phyloP scores from a whole-genome alignment of 2,113 vertebrate genomes.

The Lycaon pictus region DNA sequence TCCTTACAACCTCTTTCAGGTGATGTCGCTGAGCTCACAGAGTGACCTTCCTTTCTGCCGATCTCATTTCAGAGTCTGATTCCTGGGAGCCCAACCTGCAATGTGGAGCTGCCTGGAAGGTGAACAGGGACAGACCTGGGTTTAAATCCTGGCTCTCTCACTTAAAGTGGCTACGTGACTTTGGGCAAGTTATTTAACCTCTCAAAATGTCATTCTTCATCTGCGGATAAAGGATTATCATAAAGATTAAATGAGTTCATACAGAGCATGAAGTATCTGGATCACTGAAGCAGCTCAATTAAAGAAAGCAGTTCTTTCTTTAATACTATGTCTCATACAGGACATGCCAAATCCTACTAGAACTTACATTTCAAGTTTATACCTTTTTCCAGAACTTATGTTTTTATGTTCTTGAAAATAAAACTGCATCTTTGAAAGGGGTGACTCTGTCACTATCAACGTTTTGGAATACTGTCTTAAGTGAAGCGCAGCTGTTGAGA shows the following conservation, averaged over 20 bases:
- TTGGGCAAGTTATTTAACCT: fast-evolving
- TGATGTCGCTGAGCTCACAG: not conserved
- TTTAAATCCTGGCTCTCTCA: not conserved
- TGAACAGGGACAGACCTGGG: fast-evolving
- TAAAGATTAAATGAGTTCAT: not conserved
- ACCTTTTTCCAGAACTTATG: not conserved
- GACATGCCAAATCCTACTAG: not conserved
- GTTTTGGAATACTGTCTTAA: not conserved
- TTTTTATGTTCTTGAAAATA: not conserved
- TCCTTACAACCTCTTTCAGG: not conserved
- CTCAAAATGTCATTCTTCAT: not conserved
- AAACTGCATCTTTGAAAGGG: not conserved
- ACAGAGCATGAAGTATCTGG: not conserved
- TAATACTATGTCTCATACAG: not conserved
- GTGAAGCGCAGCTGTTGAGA: not conserved
- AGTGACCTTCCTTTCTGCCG: not conserved
- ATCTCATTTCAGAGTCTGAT: not conserved
- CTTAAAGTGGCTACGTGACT: not conserved
- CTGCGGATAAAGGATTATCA: not conserved
- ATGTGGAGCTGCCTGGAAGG: not conserved
- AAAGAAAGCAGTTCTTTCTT: not conserved
- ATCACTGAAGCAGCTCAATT: not conserved
- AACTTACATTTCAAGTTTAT: not conserved
- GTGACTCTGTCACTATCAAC: not conserved
- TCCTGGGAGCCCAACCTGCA: not conserved